Evolutionary conservation across 2,797 vertebrate genomes (phyloP).

Genomic region (Hydrocynus forskahlii): DNA sequence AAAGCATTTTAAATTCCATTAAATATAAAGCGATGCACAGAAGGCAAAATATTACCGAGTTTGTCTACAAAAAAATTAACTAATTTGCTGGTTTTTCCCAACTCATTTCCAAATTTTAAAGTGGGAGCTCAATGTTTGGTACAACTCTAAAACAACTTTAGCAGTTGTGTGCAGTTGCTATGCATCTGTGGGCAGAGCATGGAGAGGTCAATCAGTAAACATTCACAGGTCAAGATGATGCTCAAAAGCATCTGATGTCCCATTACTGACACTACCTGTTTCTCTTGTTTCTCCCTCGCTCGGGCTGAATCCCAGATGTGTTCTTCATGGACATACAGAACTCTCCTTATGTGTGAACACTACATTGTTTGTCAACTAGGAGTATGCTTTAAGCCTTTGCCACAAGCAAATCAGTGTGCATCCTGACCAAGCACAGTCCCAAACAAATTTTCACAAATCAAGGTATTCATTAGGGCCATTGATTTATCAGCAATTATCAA

Average conservation of each 20-base stretch:
- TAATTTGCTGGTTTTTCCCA: too few relatives aligned
- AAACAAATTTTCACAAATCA: background rate
- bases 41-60: background rate
- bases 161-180: background rate
- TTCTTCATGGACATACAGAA: background rate
- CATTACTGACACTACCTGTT: background rate
- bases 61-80: too few relatives aligned
- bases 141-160: too few relatives aligned
- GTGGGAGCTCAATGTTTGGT: too few relatives aligned
- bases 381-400: background rate
- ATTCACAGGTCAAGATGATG: conserved; percentile 6
- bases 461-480: too few relatives aligned
- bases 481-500: too few relatives aligned
- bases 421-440: background rate
- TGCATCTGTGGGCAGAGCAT: background rate
- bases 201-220: conserved; percentile 21
- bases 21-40: background rate
- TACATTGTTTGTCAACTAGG: background rate
- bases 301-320: background rate
- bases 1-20: background rate
- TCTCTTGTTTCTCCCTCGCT: background rate
- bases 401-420: background rate
- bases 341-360: background rate
- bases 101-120: too few relatives aligned
- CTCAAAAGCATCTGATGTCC: background rate